Conservation (phyloP, 2,797 vertebrate species). For the Falco biarmicus region DNA sequence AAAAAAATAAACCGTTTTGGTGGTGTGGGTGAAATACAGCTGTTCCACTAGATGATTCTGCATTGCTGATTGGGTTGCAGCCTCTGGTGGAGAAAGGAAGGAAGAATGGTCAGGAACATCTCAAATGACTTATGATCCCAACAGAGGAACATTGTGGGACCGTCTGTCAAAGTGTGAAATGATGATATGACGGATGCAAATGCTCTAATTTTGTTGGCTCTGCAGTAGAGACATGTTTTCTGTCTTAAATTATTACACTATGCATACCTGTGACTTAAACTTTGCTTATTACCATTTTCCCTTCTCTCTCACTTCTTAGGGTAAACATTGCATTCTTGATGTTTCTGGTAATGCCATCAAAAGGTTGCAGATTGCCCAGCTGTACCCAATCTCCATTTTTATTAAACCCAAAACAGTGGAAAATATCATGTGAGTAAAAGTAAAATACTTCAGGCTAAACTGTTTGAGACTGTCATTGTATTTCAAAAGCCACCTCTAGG, state of each 20-base stretch:
- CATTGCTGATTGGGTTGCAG: background rate
- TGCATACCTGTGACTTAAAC: background rate
- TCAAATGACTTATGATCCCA: background rate
- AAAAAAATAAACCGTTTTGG: background rate
- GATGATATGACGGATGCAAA: background rate
- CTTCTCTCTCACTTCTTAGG: constrained; percentile 77
- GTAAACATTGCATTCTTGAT: constrained; percentile 97
- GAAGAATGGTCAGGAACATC: background rate
- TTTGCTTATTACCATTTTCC: constrained; percentile 41
- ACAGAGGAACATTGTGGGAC: background rate
- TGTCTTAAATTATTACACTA: background rate
- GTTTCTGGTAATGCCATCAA: constrained; percentile 99
- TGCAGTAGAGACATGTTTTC: background rate
- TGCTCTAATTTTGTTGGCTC: background rate
- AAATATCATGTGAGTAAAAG: constrained; percentile 93
- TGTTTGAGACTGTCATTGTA: background rate
- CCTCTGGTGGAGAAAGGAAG: background rate
- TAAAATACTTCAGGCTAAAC: background rate
- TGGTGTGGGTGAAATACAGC: background rate
- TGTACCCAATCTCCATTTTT: constrained; percentile 94
- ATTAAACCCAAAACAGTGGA: constrained; percentile 97
- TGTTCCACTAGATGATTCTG: background rate
- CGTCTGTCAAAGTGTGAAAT: background rate
- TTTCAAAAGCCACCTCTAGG: background rate
- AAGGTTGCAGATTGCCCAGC: constrained; percentile 92